Conservation (phyloP, 1,140 invertebrate species). For the Lysiphlebus fabarum region DNA sequence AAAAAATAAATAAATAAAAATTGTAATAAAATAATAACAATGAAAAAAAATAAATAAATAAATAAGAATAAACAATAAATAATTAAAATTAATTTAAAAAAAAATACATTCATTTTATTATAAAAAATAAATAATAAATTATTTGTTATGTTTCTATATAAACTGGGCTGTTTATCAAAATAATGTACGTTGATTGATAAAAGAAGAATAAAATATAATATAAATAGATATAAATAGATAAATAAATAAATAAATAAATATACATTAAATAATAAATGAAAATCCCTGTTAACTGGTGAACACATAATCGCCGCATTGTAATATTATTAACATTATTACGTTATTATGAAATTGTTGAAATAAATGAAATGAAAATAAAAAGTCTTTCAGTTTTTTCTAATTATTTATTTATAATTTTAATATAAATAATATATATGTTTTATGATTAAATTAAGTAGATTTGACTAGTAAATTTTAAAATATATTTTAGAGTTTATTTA, state of each 20-base stretch:
- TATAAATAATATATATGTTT: no score
- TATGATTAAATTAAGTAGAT: no score
- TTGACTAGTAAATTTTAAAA: no score
- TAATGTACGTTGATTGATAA: slow-evolving; percentile 53
- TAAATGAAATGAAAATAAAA: slow-evolving; percentile 54
- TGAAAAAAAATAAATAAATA: slow-evolving; percentile 12
- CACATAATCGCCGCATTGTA: slow-evolving; percentile 55
- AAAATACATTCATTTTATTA: slow-evolving; percentile 50
- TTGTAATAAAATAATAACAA: neutral
- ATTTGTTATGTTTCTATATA: slow-evolving; percentile 57
- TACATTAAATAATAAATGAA: slow-evolving; percentile 30
- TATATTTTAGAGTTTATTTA: no score
- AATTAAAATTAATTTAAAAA: slow-evolving; percentile 11
- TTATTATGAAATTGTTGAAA: slow-evolving; percentile 59
- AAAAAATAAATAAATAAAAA: slow-evolving; percentile 15
- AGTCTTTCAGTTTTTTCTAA: slow-evolving; percentile 37
- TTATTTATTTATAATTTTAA: slow-evolving; percentile 19
- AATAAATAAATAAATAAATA: slow-evolving; percentile 29
- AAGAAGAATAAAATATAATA: no score
- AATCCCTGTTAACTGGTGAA: slow-evolving; percentile 57
- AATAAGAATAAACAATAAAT: slow-evolving; percentile 6
- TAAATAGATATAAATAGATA: slow-evolving; percentile 29
- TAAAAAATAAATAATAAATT: slow-evolving; percentile 39
- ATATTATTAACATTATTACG: slow-evolving; percentile 56
- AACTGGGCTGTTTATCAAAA: slow-evolving; percentile 54